phyloP scores from a whole-genome alignment of 1,140 invertebrate genomes.

The Chironomus striatipennis region DNA sequence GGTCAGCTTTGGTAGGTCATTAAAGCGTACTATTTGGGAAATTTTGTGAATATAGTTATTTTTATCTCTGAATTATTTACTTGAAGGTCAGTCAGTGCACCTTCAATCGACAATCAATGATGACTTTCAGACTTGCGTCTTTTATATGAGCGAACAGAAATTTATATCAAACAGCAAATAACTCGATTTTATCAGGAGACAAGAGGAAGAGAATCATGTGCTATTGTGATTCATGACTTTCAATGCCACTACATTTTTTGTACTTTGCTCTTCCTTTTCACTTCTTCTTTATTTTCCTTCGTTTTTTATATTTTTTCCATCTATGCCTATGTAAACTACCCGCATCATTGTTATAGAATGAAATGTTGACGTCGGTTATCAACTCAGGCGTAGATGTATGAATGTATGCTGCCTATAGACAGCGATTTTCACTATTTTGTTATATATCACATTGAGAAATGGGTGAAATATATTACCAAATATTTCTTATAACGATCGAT shows the following conservation, averaged over 20 bases:
- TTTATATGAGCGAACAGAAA: background rate
- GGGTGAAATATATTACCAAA: constrained; percentile 12
- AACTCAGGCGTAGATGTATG: background rate
- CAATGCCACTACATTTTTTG: background rate
- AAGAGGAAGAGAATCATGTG: background rate
- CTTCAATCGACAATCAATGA: no score
- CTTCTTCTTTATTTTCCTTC: background rate
- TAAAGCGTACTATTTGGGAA: no score
- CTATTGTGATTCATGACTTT: constrained; percentile 13
- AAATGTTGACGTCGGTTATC: constrained; percentile 12
- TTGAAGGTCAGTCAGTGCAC: no score
- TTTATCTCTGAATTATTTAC: no score
- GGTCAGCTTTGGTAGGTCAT: no score
- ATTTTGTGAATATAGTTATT: no score
- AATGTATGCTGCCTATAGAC: background rate
- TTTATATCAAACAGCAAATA: constrained; percentile 9
- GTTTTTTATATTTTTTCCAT: background rate
- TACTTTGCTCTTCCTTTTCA: background rate
- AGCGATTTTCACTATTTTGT: background rate
- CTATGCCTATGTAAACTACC: constrained; percentile 6
- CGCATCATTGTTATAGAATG: constrained; percentile 7
- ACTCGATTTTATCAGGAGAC: constrained; percentile 7
- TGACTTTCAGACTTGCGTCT: no score
- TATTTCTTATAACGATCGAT: background rate
- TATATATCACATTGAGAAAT: constrained; percentile 9